Conservation (phyloP, 2,113 vertebrate species). For the Colius striatus region DNA sequence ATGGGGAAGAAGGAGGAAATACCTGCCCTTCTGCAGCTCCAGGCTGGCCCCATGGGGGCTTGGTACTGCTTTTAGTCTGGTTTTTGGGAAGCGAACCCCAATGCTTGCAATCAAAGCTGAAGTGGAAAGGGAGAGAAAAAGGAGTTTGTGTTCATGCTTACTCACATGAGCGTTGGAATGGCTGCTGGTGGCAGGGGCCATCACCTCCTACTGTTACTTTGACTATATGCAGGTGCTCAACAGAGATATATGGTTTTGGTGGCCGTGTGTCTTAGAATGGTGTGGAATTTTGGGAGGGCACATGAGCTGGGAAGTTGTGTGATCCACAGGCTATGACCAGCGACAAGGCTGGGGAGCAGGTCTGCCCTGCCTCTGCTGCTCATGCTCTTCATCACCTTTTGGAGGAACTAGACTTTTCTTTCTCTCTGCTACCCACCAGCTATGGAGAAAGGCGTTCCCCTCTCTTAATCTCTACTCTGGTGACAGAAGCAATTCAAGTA, state of each 20-base stretch:
- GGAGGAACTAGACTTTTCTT: background rate
- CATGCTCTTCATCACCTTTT: background rate
- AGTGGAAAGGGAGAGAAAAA: background rate
- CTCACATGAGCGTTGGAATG: background rate
- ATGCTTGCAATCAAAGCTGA: rapidly evolving
- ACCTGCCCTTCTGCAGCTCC: background rate
- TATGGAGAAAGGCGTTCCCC: background rate
- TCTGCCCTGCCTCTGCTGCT: background rate
- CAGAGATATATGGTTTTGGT: background rate
- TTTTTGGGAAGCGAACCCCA: background rate
- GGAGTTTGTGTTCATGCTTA: background rate
- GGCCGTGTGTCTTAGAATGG: background rate
- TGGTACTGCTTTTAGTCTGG: background rate
- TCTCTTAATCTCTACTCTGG: background rate
- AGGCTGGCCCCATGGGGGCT: rapidly evolving
- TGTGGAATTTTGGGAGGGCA: background rate
- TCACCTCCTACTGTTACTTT: background rate
- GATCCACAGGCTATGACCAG: rapidly evolving
- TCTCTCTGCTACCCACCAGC: background rate
- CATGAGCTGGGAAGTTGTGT: rapidly evolving
- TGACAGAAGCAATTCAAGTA: background rate
- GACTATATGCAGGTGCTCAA: background rate
- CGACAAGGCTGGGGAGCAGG: background rate
- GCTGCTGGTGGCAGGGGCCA: background rate
- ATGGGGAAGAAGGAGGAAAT: background rate